A percentile compares a stretch with the other conserved stretches of the same genome.
These are phyloP conservation scores for Hybognathus amarus DNA, from an alignment of 2,797 vertebrate species.

Conservation along the genomic window DNA sequence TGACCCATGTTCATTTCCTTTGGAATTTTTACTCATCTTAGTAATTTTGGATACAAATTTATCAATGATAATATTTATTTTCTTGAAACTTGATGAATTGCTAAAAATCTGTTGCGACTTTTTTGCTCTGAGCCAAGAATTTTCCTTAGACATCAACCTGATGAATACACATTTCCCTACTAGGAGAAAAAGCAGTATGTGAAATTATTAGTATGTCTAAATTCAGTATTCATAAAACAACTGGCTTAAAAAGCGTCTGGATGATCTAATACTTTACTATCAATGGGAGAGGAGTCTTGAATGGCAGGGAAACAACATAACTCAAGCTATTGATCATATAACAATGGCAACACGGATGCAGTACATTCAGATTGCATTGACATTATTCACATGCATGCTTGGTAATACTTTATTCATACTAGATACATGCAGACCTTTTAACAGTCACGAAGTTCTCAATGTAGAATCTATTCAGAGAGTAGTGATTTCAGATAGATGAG, in stretches of 20 bases:
- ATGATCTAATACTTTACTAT: background rate
- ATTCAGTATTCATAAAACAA: background rate
- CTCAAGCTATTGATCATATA: background rate
- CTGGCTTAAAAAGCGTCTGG: background rate
- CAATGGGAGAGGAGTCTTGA: background rate
- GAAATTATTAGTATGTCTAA: background rate
- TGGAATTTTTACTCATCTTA: background rate
- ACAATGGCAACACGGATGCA: background rate
- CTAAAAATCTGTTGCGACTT: background rate
- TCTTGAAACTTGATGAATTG: background rate
- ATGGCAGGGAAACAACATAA: background rate
- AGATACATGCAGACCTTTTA: background rate
- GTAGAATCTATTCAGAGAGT: too few species aligned
- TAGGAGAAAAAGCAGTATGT: background rate
- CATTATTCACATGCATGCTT: too few species aligned
- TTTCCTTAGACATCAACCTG: background rate
- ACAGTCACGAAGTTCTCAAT: background rate
- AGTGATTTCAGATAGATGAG: too few species aligned
- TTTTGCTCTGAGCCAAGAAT: background rate
- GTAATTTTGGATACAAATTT: background rate
- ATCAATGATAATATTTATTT: background rate
- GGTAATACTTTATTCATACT: too few species aligned
- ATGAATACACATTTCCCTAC: background rate
- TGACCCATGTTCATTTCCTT: background rate
- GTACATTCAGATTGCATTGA: background rate